Evolutionary conservation across 2,888 invertebrate species (phyloP).

Genomic region (Drosophila parthenogenetica): DNA sequence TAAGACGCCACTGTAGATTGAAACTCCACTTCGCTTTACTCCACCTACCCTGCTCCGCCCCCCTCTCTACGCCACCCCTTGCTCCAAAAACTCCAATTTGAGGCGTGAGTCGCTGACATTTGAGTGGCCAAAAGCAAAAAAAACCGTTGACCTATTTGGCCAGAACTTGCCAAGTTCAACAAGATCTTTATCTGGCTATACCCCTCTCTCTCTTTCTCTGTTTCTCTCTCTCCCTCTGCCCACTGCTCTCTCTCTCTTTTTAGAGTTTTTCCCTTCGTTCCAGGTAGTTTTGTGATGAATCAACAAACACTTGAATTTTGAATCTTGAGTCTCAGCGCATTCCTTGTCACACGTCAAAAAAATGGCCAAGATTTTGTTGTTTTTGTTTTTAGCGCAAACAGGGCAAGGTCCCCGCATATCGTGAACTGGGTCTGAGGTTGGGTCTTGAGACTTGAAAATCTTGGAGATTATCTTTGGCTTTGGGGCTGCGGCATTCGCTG

Average conservation of each 20-base stretch:
- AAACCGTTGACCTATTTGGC: constrained; percentile 33
- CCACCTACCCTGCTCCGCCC: neutral
- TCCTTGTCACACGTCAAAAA: constrained; percentile 51
- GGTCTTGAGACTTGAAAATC: constrained; percentile 13
- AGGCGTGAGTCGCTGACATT: constrained; percentile 53
- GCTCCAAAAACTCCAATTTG: constrained; percentile 39
- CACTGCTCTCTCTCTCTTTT: neutral
- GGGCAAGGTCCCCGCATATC: constrained; percentile 30
- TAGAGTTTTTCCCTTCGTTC: neutral
- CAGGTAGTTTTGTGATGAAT: constrained; percentile 43
- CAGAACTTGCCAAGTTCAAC: constrained; percentile 29
- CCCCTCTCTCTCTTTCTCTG: neutral
- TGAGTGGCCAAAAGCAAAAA: constrained; percentile 11
- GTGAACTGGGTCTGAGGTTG: constrained; percentile 13
- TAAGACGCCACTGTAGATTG: constrained; percentile 30
- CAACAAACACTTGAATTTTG: constrained; percentile 28
- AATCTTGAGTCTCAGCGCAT: constrained; percentile 38
- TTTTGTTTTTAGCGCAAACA: constrained; percentile 13
- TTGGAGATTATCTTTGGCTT: constrained; percentile 61
- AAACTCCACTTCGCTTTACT: neutral
- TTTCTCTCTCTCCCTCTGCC: neutral
- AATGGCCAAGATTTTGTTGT: constrained; percentile 24
- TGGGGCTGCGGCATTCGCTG: constrained; percentile 61
- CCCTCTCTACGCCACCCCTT: neutral
- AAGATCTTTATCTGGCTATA: neutral